Conservation (phyloP, 1,140 invertebrate species). For the Drosophila sp. region DNA sequence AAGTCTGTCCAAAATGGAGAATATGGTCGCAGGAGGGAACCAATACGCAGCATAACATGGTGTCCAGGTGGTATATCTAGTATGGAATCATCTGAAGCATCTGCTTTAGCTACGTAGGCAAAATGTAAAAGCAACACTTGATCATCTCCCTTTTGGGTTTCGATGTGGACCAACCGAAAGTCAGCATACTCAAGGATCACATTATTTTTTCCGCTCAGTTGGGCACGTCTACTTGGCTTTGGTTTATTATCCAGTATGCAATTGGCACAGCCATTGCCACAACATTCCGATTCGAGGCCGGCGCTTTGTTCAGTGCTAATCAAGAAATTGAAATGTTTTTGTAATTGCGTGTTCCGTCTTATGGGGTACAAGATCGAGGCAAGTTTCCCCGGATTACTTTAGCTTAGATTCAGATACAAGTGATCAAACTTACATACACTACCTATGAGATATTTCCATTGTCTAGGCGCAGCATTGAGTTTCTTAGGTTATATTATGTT, state of each 20-base stretch:
- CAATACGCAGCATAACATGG: slow-evolving; percentile 72
- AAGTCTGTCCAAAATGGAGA: slow-evolving; percentile 75
- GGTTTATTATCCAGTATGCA: slow-evolving; percentile 73
- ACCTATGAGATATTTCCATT: background rate
- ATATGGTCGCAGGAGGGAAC: slow-evolving; percentile 61
- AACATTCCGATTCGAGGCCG: slow-evolving; percentile 61
- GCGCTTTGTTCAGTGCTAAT: background rate
- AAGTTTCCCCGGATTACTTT: background rate
- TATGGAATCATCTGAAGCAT: slow-evolving; percentile 30
- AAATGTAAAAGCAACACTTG: slow-evolving; percentile 64
- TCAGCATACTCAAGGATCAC: slow-evolving; percentile 53
- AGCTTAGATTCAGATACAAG: background rate
- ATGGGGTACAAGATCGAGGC: background rate
- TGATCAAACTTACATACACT: background rate
- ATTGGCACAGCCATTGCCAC: slow-evolving; percentile 79
- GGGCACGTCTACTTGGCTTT: slow-evolving; percentile 39
- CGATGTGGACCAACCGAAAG: slow-evolving; percentile 51
- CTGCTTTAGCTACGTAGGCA: background rate
- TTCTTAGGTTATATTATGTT: background rate
- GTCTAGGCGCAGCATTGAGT: background rate
- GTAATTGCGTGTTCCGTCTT: background rate
- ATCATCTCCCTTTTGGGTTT: slow-evolving; percentile 16
- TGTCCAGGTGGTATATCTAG: slow-evolving; percentile 72
- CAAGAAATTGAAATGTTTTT: background rate
- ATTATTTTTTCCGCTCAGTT: slow-evolving; percentile 60